These are phyloP conservation scores for Hassar affinis DNA, from an alignment of 2,113 vertebrate species.

Conservation along the genomic window DNA sequence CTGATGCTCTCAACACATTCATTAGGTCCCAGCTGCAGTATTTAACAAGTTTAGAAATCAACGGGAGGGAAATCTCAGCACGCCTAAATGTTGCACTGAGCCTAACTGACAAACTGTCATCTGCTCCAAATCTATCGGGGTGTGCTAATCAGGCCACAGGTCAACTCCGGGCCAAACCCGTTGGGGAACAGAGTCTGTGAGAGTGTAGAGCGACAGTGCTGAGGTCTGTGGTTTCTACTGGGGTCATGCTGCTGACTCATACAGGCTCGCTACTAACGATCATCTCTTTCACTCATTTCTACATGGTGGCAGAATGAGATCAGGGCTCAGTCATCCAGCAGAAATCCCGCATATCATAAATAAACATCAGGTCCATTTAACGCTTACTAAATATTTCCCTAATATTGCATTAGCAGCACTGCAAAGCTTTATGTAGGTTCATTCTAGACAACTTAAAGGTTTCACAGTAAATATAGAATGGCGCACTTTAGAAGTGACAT, in stretches of 20 bases:
- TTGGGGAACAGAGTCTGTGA: constrained; percentile 26
- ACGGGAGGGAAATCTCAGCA: constrained; percentile 45
- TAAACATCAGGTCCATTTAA: constrained; percentile 12
- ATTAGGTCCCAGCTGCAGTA: constrained; percentile 52
- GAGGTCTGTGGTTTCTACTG: constrained; percentile 39
- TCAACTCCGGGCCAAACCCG: constrained; percentile 40
- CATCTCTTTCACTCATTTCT: constrained; percentile 21
- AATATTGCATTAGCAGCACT: constrained; percentile 8
- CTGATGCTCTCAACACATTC: constrained; percentile 41
- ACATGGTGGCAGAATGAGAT: constrained; percentile 21
- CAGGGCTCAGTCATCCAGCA: constrained; percentile 22
- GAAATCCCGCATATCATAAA: background rate
- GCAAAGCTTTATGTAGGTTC: background rate
- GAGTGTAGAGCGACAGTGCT: constrained; percentile 35
- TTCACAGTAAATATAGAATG: background rate
- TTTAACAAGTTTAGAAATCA: constrained; percentile 53
- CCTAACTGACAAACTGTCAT: constrained; percentile 37
- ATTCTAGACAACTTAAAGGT: constrained; percentile 11
- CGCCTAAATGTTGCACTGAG: constrained; percentile 7
- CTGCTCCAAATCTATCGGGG: constrained; percentile 5
- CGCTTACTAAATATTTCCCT: constrained; percentile 1
- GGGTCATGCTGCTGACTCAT: constrained; percentile 41
- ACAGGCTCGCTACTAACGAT: constrained; percentile 3
- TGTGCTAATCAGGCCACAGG: constrained; percentile 32
- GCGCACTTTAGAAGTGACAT: constrained; percentile 28